Base-by-base conservation (phyloP, 92 coral and sea anemone species). In the Porites cylindrica region DNA sequence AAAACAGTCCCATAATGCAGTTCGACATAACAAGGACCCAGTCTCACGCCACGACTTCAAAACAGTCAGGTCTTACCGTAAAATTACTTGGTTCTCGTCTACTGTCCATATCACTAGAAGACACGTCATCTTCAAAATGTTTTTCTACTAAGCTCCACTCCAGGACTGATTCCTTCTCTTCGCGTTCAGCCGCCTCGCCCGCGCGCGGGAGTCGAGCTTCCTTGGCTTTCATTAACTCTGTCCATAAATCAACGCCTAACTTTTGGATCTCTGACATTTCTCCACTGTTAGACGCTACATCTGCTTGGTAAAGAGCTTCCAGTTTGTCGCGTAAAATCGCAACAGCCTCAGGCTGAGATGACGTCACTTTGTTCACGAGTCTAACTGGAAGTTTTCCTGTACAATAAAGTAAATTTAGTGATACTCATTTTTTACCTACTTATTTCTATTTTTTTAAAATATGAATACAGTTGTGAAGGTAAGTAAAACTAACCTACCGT, bases 341-440 rank as follows among this genome's bases (percentile, higher is more conserved):
- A 21, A 95, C 70, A n/a, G 90, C 93, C 88, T 93, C 94, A 54
- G 99, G 99, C 79, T 96, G 99, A 58, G 98, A 93, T 72, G 92
- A 92, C 54, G 98, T 88, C 68, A 96, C 94, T 77, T 95, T 91
- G 88, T 96, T 96, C 10, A 96, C 98, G 61, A 96, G 85, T 32
- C 96, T 86, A 26, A 90, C 92, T 1, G 99, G 99, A 17, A 96
- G 92, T 76, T 89, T 96, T 71, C 99, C 99, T 96, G 76, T 65
- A 20, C 7, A 32, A 67, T 10, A 66, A 47, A 18, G 6, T 0
- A 51, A 7, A 62, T 20, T 62, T 62, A 5, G 9, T 0, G 24
- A n/a, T 16, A 7, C 7, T 14, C 20, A 16, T 11, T 38, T 38
- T 38, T 38, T 38, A 38, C 47, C 4, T 38, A 38, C 47, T 38